phyloP scores from a whole-genome alignment of 2,888 invertebrate genomes.

The Deilephila porcellus region DNA sequence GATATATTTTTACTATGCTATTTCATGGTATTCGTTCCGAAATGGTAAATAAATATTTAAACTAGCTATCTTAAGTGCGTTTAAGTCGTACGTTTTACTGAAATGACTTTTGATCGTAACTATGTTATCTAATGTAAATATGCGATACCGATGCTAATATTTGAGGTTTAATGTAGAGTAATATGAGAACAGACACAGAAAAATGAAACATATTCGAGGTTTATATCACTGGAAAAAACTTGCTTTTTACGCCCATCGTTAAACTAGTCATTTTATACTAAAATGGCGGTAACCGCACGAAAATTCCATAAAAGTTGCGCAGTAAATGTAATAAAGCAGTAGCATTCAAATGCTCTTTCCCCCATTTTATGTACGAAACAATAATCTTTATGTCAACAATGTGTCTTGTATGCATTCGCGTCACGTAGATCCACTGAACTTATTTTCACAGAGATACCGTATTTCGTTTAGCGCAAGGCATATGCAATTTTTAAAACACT shows the following conservation, averaged over 20 bases:
- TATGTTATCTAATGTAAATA: background rate
- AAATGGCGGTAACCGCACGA: slow-evolving; percentile 17
- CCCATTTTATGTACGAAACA: background rate
- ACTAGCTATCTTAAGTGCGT: too few species aligned
- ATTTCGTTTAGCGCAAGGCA: background rate
- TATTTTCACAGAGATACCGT: slow-evolving; percentile 10
- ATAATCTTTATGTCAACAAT: background rate
- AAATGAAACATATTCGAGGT: background rate
- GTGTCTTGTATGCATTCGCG: background rate
- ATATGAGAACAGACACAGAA: background rate
- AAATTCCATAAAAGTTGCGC: slow-evolving; percentile 10
- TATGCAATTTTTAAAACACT: background rate
- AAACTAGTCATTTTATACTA: slow-evolving; percentile 7
- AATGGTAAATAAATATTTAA: too few species aligned
- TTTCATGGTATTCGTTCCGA: too few species aligned
- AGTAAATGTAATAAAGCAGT: background rate
- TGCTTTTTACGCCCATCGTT: slow-evolving; percentile 8
- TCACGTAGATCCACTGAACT: slow-evolving; percentile 7
- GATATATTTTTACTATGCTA: background rate
- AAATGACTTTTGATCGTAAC: too few species aligned
- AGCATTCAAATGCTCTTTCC: background rate
- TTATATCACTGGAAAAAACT: slow-evolving; percentile 18
- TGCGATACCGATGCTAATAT: background rate
- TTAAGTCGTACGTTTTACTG: too few species aligned
- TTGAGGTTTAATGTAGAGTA: background rate